phyloP scores from a whole-genome alignment of 2,797 vertebrate species.

The Alectoris magna region DNA sequence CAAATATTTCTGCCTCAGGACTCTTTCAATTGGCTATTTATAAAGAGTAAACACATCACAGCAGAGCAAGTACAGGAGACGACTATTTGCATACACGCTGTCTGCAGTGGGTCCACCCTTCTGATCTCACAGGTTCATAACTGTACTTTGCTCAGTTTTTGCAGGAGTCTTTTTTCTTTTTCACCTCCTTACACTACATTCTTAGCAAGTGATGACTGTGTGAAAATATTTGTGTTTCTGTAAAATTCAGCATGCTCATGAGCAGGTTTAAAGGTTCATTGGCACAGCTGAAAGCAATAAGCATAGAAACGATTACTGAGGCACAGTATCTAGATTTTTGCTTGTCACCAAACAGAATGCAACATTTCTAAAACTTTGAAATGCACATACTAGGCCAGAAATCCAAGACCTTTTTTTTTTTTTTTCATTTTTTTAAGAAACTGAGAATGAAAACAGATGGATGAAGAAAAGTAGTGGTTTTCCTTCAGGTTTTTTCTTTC shows the following conservation, averaged over 20 bases:
- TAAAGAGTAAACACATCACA: not conserved
- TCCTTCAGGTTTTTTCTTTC: not conserved
- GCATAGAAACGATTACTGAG: not conserved
- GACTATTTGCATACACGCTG: not conserved
- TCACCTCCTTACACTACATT: not conserved
- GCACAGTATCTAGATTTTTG: not conserved
- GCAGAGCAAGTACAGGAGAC: not conserved
- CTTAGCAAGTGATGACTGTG: not conserved
- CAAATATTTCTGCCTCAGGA: not conserved
- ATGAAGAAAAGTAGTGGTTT: not conserved
- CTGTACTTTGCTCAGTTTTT: not conserved
- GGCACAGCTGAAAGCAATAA: not conserved
- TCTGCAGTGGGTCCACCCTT: not conserved
- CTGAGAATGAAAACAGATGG: not conserved
- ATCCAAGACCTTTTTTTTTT: not conserved
- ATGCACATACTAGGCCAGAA: not conserved
- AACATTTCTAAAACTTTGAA: not conserved
- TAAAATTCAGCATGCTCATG: not conserved
- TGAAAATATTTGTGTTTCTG: not conserved
- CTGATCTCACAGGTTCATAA: not conserved
- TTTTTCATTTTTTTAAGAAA: not conserved
- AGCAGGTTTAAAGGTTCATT: not conserved
- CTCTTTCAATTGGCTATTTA: not conserved
- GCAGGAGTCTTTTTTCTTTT: not conserved
- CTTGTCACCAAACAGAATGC: accelerated